Evolutionary conservation across 2,113 vertebrate species (phyloP).

Genomic region (Alosa alosa): DNA sequence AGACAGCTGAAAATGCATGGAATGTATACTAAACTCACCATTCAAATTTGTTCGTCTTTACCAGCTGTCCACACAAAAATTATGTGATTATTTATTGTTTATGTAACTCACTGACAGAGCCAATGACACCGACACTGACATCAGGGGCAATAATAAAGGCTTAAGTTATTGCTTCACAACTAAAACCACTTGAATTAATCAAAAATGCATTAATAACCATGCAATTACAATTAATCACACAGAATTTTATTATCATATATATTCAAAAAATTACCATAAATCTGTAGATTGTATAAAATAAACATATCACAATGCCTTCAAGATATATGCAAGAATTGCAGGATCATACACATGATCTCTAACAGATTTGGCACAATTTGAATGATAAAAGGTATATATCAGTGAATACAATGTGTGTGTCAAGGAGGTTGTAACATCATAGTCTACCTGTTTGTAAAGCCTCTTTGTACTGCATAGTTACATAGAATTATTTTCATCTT

Average conservation of each 20-base stretch:
- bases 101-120: neutral
- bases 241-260: neutral
- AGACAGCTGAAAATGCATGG: no score
- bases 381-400: neutral
- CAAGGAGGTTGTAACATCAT: neutral
- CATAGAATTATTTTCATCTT: no score
- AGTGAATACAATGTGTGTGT: neutral
- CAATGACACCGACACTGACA: no score
- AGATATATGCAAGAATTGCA: neutral
- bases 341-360: neutral
- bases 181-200: neutral
- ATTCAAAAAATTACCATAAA: no score
- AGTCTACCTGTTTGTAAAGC: neutral
- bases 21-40: no score
- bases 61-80: neutral
- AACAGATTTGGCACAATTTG: conserved; percentile 2
- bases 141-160: neutral
- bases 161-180: neutral
- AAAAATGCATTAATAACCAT: neutral
- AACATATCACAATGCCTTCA: neutral
- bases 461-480: no score
- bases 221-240: neutral
- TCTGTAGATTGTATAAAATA: neutral
- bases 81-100: neutral
- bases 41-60: neutral